Base-by-base conservation (phyloP, 2,888 invertebrate species). In the Drosophila lacicola region DNA sequence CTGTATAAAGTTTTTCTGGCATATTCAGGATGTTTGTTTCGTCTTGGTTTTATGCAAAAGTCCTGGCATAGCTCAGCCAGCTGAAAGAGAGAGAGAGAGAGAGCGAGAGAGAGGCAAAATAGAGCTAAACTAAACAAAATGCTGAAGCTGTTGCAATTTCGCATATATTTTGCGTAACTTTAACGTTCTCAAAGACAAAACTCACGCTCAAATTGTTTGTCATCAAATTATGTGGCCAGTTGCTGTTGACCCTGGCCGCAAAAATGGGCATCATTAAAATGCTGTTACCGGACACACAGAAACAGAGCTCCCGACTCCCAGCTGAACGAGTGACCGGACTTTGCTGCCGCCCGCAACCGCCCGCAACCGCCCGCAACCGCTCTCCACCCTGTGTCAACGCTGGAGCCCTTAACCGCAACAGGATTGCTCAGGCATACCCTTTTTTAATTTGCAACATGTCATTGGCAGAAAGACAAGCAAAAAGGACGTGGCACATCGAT, bases 391-490 rank as follows among this genome's bases (percentile, higher is more conserved):
- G 29, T 64, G 73, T 74, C 74, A 80, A 68, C 71, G 53, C 58
- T 44, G 50, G 33, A 65, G 70, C 45, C 33, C 54, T 14, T 19
- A 68, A 85, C 85, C 89, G 77, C 85, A 85, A 71, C 85, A 62
- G 77, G 85, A 88, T 88, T 89, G 85, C 56, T 88, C 88, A 79
- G 86, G 80, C 80, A 84, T 89, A 85, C 85, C 85, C 89, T 89
- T 85, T 85, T 85, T 85, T 85, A 85, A 89, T 85, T 85, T 85
- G 85, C 86, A 89, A 89, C 85, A 85, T 85, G 89, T 85, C 85
- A 85, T 89, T 85, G 89, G 80, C 85, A 85, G 85, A 84, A 89
- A 81, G 85, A 87, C 85, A 81, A 77, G 82, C 79, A 72, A 88
- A 85, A 84, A 77, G 89, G 88, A 81, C 72, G 62, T 60, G 75